Percentiles rank a stretch among this genome's conserved stretches.
phyloP scores from a whole-genome alignment of 1,140 invertebrate genomes.

The Doryteuthis pealeii region DNA sequence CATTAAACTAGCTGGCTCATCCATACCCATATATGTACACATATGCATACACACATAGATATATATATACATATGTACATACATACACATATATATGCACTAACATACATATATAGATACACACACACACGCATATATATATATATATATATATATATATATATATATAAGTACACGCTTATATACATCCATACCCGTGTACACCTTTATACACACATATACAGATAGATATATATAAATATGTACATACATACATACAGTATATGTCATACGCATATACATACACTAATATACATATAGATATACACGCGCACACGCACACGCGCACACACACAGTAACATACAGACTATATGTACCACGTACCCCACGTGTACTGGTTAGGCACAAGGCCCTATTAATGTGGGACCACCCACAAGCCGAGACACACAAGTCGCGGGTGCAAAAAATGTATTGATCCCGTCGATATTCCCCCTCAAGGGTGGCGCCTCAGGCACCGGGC shows the following conservation, averaged over 20 bases:
- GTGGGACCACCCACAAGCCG: too few relatives aligned
- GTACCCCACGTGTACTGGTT: too few relatives aligned
- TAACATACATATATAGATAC: background rate
- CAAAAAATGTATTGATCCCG: too few relatives aligned
- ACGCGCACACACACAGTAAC: too few relatives aligned
- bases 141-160: background rate
- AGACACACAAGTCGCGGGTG: too few relatives aligned
- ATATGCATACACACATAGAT: background rate
- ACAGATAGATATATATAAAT: background rate
- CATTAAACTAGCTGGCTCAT: too few relatives aligned
- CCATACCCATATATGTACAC: background rate
- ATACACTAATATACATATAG: background rate
- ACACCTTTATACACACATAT: background rate
- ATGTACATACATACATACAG: background rate
- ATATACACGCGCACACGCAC: background rate
- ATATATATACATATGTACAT: too few relatives aligned
- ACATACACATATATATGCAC: background rate
- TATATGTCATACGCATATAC: background rate
- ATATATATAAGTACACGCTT: background rate
- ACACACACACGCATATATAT: slow-evolving; percentile 1
- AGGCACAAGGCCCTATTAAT: too few relatives aligned
- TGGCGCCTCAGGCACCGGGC: too few relatives aligned
- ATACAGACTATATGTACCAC: too few relatives aligned
- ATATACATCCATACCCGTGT: background rate
- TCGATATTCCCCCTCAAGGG: too few relatives aligned